Percentiles rank a stretch among this genome's conserved stretches.
phyloP scores from a whole-genome alignment of 2,797 vertebrate species.

The Apogon hyalosoma region DNA sequence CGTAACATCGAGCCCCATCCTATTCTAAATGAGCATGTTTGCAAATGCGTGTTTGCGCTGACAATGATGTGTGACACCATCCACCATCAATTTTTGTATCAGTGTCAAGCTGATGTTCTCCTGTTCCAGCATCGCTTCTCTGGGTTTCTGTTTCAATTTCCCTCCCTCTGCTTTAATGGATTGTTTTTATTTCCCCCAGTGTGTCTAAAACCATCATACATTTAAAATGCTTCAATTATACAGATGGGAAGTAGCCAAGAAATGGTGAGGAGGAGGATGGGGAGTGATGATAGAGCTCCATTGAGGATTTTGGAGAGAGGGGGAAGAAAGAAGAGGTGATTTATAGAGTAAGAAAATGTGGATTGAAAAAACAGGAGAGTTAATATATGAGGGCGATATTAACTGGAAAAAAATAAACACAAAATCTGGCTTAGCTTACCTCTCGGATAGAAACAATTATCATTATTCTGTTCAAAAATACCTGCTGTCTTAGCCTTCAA shows the following conservation, averaged over 20 bases:
- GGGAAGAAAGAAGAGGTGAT: constrained; percentile 24
- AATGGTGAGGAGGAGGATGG: constrained; percentile 21
- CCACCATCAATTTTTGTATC: constrained; percentile 53
- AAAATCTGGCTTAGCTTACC: constrained; percentile 9
- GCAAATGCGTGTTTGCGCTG: constrained; percentile 40
- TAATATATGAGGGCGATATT: constrained; percentile 19
- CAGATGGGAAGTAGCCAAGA: constrained; percentile 50
- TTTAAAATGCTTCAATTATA: constrained; percentile 56
- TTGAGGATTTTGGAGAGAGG: constrained; percentile 31
- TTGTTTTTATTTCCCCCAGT: constrained; percentile 41
- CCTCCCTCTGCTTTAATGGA: constrained; percentile 38
- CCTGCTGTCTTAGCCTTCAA: neutral
- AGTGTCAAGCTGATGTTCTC: constrained; percentile 57
- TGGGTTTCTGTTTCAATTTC: constrained; percentile 27
- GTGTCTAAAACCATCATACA: constrained; percentile 39
- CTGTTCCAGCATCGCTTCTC: constrained; percentile 34
- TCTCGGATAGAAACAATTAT: neutral
- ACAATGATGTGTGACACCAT: constrained; percentile 53
- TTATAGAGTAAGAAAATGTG: constrained; percentile 26
- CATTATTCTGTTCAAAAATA: neutral
- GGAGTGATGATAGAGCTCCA: constrained; percentile 18
- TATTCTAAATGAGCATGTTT: constrained; percentile 59
- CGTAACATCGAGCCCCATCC: constrained; percentile 60
- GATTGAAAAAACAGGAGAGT: constrained; percentile 7
- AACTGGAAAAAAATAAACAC: constrained; percentile 9